These are phyloP conservation scores for Eubucco bourcierii DNA, from an alignment of 2,113 vertebrate species.

Conservation along the genomic window DNA sequence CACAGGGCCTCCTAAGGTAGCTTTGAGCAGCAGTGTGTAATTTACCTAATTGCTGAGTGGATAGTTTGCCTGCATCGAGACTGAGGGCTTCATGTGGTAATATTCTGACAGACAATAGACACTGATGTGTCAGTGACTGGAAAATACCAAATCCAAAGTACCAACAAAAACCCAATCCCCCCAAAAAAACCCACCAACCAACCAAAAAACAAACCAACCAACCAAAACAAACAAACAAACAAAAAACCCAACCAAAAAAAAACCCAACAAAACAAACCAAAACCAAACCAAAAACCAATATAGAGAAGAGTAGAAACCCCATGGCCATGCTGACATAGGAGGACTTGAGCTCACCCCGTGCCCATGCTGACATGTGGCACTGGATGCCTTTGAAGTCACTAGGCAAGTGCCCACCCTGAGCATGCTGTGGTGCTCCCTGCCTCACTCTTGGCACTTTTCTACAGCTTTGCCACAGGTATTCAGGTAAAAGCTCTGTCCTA, in stretches of 20 bases:
- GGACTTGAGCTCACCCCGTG: too few relatives aligned
- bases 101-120: too few relatives aligned
- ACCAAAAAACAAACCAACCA: too few relatives aligned
- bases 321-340: background rate
- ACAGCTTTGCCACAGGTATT: conserved; percentile 5
- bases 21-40: background rate
- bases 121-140: background rate
- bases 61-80: background rate
- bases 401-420: background rate
- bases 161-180: too few relatives aligned
- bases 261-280: too few relatives aligned
- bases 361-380: background rate
- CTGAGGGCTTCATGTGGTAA: background rate
- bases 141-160: background rate
- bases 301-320: background rate
- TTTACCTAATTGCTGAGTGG: background rate
- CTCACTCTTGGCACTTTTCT: background rate
- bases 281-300: too few relatives aligned
- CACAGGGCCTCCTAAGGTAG: background rate
- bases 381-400: background rate
- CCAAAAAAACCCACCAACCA: too few relatives aligned
- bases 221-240: too few relatives aligned
- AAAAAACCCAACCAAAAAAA: too few relatives aligned
- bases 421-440: background rate
- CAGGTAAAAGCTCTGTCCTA: background rate